Evolutionary conservation across 2,797 vertebrate species (phyloP).

Genomic region (Sebastes cheni): DNA sequence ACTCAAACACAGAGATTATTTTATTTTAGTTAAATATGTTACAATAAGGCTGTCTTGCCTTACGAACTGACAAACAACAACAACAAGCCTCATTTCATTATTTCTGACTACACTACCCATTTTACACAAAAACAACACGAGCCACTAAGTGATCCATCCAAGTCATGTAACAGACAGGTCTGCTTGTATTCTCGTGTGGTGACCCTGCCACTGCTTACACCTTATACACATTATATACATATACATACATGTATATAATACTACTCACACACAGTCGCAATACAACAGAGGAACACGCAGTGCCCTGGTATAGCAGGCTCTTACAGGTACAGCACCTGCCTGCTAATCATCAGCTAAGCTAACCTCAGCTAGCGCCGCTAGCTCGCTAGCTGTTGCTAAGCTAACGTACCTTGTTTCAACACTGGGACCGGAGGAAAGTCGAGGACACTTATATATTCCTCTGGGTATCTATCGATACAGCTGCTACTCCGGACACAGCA

Average conservation of each 20-base stretch:
- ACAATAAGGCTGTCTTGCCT: neutral
- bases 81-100: neutral
- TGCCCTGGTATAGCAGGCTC: neutral
- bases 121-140: neutral
- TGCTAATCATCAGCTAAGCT: neutral
- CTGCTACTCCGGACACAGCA: slow-evolving; percentile 75
- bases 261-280: no score
- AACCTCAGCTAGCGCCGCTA: slow-evolving; percentile 1
- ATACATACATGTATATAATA: no score
- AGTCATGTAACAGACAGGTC: neutral
- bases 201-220: neutral
- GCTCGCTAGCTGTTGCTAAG: slow-evolving; percentile 56
- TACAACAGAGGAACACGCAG: neutral
- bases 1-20: neutral
- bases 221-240: no score
- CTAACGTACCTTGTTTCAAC: slow-evolving; percentile 79
- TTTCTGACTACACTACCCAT: neutral
- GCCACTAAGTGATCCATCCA: neutral
- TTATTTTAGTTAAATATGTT: neutral
- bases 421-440: slow-evolving; percentile 72
- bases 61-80: neutral
- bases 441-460: slow-evolving; percentile 28
- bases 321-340: neutral
- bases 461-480: slow-evolving; percentile 15
- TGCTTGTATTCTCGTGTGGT: neutral